A percentile compares a stretch with the other conserved stretches of the same genome.
phyloP scores from a whole-genome alignment of 2,888 invertebrate genomes.

The Ennomos erosarius region DNA sequence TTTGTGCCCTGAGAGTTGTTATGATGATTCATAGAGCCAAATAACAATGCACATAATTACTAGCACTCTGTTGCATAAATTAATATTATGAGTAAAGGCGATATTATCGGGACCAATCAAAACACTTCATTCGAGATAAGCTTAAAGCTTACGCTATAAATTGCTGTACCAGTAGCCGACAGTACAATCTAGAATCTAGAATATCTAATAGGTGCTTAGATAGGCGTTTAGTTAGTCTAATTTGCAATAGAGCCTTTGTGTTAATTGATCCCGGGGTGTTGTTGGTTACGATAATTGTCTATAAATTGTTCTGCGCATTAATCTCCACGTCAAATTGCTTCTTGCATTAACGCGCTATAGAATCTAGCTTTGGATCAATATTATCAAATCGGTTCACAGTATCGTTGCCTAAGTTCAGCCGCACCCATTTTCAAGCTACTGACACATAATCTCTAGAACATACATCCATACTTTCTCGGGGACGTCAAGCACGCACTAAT shows the following conservation, averaged over 20 bases:
- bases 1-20: too few relatives aligned
- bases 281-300: constrained; percentile 80
- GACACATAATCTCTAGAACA: constrained; percentile 67
- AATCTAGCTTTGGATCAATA: constrained; percentile 50
- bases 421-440: constrained; percentile 46
- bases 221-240: constrained; percentile 73
- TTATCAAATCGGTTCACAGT: constrained; percentile 22
- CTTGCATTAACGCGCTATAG: constrained; percentile 60
- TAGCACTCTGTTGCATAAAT: too few relatives aligned
- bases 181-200: constrained; percentile 68
- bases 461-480: constrained; percentile 71
- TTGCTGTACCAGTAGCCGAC: constrained; percentile 48
- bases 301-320: constrained; percentile 81
- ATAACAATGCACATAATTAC: too few relatives aligned
- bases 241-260: constrained; percentile 79
- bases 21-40: too few relatives aligned
- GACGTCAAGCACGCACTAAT: constrained; percentile 82
- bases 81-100: background rate
- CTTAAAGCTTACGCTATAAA: constrained; percentile 49
- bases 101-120: constrained; percentile 37
- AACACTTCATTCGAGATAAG: constrained; percentile 50
- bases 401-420: constrained; percentile 1
- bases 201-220: constrained; percentile 66
- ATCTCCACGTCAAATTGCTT: constrained; percentile 78
- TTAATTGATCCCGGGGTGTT: constrained; percentile 78